phyloP scores from a whole-genome alignment of 2,888 invertebrate genomes.

The Eupithecia abbreviata region DNA sequence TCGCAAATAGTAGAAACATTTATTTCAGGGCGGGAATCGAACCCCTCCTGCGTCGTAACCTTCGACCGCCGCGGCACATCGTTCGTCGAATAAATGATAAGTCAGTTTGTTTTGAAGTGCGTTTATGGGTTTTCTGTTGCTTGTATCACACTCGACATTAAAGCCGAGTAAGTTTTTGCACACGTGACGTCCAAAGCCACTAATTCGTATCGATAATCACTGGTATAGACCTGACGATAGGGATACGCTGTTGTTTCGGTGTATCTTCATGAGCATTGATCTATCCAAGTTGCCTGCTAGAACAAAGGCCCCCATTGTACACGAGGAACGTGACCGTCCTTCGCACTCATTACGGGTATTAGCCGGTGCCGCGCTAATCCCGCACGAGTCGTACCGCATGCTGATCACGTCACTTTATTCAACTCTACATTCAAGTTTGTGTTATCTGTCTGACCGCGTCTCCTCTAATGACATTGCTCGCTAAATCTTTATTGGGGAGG shows the following conservation, averaged over 20 bases:
- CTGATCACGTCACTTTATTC: slow-evolving; percentile 31
- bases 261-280: neutral
- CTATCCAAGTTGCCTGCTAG: neutral
- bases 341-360: slow-evolving; percentile 41
- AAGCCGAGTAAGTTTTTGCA: slow-evolving; percentile 8
- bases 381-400: slow-evolving; percentile 17
- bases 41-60: no score
- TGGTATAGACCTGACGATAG: neutral
- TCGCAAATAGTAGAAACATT: no score
- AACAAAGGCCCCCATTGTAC: slow-evolving; percentile 14
- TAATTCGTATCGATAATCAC: slow-evolving; percentile 5
- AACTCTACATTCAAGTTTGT: slow-evolving; percentile 17
- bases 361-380: slow-evolving; percentile 41
- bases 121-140: neutral
- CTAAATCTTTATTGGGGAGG: slow-evolving; percentile 8
- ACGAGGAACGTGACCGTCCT: slow-evolving; percentile 33
- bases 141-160: neutral
- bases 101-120: neutral
- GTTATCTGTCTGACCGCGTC: slow-evolving; percentile 30
- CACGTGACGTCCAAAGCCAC: slow-evolving; percentile 2
- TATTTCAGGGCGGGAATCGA: no score
- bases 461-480: slow-evolving; percentile 21
- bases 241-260: neutral
- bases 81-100: no score
- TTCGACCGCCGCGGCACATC: no score